phyloP scores from a whole-genome alignment of 2,888 invertebrate species.

The Temnothorax ravouxi region DNA sequence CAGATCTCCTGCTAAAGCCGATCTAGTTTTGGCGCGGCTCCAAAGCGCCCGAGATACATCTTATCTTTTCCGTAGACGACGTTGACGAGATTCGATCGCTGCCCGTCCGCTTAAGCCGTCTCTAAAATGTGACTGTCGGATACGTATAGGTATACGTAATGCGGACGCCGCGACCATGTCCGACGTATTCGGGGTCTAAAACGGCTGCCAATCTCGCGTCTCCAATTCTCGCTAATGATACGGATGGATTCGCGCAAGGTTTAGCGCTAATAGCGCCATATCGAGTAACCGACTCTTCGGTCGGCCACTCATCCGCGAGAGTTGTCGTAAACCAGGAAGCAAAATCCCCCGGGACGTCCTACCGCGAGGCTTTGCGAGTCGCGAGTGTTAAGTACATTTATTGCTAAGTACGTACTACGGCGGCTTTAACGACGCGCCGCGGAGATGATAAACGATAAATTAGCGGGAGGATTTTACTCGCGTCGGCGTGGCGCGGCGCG shows the following conservation, averaged over 20 bases:
- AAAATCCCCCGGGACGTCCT: background rate
- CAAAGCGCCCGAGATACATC: slow-evolving; percentile 63
- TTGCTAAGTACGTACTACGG: slow-evolving; percentile 42
- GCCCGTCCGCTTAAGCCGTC: slow-evolving; percentile 43
- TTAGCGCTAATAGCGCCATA: slow-evolving; percentile 45
- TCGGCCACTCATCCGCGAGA: background rate
- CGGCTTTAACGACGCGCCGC: slow-evolving; percentile 43
- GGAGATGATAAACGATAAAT: slow-evolving; percentile 55
- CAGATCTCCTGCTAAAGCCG: slow-evolving; percentile 21
- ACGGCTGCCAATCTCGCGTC: slow-evolving; percentile 42
- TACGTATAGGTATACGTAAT: slow-evolving; percentile 19
- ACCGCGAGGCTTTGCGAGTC: slow-evolving; percentile 34
- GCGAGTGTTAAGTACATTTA: slow-evolving; percentile 51
- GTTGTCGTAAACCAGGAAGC: slow-evolving; percentile 37
- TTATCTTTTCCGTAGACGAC: slow-evolving; percentile 66
- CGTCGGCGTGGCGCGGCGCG: background rate
- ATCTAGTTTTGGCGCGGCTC: slow-evolving; percentile 73
- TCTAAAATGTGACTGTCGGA: slow-evolving; percentile 28
- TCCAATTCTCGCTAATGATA: slow-evolving; percentile 51
- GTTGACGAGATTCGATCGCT: slow-evolving; percentile 66
- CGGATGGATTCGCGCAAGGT: slow-evolving; percentile 44
- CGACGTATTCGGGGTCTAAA: slow-evolving; percentile 14
- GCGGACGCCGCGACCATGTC: background rate
- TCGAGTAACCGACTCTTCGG: background rate
- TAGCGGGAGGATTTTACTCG: slow-evolving; percentile 48